Evolutionary conservation across 23 tunicate species (phyloP).

Genomic region (Phallusia fumigata): DNA sequence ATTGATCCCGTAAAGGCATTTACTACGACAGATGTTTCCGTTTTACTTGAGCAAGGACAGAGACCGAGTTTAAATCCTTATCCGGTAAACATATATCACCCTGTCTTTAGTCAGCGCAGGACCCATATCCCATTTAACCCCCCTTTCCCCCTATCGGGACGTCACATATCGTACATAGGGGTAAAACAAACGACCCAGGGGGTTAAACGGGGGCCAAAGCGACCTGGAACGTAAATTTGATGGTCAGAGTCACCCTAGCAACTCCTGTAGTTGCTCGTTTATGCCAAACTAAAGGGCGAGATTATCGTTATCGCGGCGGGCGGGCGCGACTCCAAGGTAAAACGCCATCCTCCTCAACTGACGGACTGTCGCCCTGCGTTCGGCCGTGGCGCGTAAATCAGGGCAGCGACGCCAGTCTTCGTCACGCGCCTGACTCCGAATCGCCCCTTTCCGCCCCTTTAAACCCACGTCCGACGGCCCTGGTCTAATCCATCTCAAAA

Average conservation of each 20-base stretch:
- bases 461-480: constrained; percentile 14
- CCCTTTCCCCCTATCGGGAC: no score
- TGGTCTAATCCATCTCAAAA: neutral
- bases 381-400: constrained; percentile 10
- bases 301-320: neutral
- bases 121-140: neutral
- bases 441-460: constrained; percentile 9
- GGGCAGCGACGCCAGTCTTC: neutral
- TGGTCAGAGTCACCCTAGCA: neutral
- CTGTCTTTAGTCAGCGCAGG: no score
- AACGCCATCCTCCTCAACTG: neutral
- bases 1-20: no score
- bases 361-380: neutral
- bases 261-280: neutral
- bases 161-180: neutral
- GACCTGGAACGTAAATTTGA: neutral
- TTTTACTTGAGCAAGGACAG: no score
- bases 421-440: constrained; percentile 1
- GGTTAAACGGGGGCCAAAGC: neutral
- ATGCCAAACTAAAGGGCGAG: neutral
- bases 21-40: no score
- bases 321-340: neutral
- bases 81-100: no score
- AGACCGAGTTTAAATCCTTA: no score
- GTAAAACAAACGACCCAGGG: neutral